Percentiles rank a stretch among this genome's conserved stretches.
These are phyloP conservation scores for Spea bombifrons DNA, from an alignment of 2,113 vertebrate genomes.

Conservation along the genomic window DNA sequence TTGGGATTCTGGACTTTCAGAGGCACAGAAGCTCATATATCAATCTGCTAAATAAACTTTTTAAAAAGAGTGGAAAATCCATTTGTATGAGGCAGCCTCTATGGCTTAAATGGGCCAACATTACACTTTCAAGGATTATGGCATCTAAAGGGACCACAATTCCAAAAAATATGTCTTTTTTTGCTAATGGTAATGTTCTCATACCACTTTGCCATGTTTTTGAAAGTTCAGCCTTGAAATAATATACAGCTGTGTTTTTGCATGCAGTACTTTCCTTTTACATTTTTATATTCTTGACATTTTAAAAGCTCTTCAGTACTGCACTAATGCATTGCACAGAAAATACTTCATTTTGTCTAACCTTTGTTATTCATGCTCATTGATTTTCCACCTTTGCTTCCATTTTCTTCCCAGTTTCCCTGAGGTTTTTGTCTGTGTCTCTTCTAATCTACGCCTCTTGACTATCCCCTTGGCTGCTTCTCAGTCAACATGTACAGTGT, in stretches of 20 bases:
- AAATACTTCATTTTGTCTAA: slow-evolving; percentile 49
- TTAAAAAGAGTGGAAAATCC: too few relatives aligned
- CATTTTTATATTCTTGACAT: slow-evolving; percentile 48
- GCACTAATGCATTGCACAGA: slow-evolving; percentile 43
- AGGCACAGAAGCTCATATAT: too few relatives aligned
- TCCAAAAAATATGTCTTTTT: slow-evolving; percentile 27
- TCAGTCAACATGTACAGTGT: slow-evolving; percentile 9
- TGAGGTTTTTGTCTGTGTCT: slow-evolving; percentile 35
- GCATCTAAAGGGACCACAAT: too few relatives aligned
- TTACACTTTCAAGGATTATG: too few relatives aligned
- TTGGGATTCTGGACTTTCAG: too few relatives aligned
- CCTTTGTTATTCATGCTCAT: slow-evolving; percentile 49
- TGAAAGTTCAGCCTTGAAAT: slow-evolving; percentile 39
- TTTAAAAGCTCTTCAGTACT: slow-evolving; percentile 40
- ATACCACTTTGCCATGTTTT: slow-evolving; percentile 19
- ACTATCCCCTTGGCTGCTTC: slow-evolving; percentile 38
- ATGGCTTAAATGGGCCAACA: too few relatives aligned
- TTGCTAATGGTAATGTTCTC: slow-evolving; percentile 10
- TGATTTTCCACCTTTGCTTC: slow-evolving; percentile 45
- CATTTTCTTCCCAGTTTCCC: slow-evolving; percentile 28
- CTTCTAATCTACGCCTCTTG: slow-evolving; percentile 38
- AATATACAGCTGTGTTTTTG: slow-evolving; percentile 27
- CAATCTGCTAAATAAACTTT: too few relatives aligned
- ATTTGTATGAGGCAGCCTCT: too few relatives aligned
- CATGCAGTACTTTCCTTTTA: slow-evolving; percentile 22